Evolutionary conservation across 2,797 vertebrate species (phyloP).

Genomic region (Steatocranus sp.): DNA sequence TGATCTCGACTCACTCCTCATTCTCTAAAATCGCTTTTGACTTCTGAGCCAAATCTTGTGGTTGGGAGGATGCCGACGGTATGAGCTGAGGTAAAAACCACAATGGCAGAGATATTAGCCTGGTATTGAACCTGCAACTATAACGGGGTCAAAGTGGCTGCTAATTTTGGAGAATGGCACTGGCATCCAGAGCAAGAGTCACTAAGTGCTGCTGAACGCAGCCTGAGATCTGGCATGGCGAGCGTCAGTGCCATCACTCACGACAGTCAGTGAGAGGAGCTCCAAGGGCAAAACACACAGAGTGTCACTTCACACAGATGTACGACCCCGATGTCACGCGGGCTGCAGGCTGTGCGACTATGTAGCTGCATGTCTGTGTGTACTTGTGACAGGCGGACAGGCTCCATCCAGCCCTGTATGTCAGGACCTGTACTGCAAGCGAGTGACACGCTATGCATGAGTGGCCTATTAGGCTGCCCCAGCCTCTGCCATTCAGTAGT

Average conservation of each 20-base stretch:
- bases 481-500: slow-evolving; percentile 32
- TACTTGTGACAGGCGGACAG: slow-evolving; percentile 23
- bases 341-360: background rate
- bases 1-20: background rate
- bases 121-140: slow-evolving; percentile 46
- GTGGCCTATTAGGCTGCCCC: slow-evolving; percentile 43
- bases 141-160: slow-evolving; percentile 49
- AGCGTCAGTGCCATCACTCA: background rate
- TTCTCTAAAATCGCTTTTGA: slow-evolving; percentile 31
- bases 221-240: background rate
- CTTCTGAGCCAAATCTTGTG: slow-evolving; percentile 1
- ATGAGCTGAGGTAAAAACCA: slow-evolving; percentile 9
- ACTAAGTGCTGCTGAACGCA: background rate
- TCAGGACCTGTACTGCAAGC: slow-evolving; percentile 38
- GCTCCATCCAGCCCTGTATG: slow-evolving; percentile 15
- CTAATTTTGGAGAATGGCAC: slow-evolving; percentile 25
- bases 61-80: slow-evolving; percentile 1
- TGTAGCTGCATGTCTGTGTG: slow-evolving; percentile 8
- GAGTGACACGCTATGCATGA: slow-evolving; percentile 51
- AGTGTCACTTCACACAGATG: slow-evolving; percentile 11
- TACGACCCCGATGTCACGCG: background rate
- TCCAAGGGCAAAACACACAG: slow-evolving; percentile 8
- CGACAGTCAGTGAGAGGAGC: slow-evolving; percentile 7
- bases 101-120: slow-evolving; percentile 12
- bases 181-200: background rate